phyloP scores from a whole-genome alignment of 2,113 vertebrate genomes.

The Eretmochelys imbricata region DNA sequence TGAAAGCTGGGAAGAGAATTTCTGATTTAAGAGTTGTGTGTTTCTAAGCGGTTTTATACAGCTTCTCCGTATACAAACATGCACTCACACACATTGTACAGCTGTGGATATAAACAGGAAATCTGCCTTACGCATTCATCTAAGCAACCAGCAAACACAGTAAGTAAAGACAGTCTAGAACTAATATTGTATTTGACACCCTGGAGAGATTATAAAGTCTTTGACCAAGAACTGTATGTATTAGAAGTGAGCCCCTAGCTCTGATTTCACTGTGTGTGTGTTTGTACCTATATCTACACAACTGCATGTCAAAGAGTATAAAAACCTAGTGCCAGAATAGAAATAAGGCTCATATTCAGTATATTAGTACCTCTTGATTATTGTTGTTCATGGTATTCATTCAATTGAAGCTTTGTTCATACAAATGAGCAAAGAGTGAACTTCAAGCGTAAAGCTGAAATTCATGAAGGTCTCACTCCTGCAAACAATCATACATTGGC shows the following conservation, averaged over 20 bases:
- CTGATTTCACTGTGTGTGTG: accelerated
- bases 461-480: background rate
- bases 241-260: background rate
- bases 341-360: accelerated
- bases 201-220: background rate
- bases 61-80: background rate
- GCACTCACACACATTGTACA: background rate
- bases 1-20: background rate
- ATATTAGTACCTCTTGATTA: background rate
- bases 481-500: accelerated
- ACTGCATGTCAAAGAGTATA: background rate
- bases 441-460: background rate
- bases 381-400: background rate
- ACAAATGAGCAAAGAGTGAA: background rate
- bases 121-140: background rate
- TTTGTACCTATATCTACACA: background rate
- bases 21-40: background rate
- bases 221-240: background rate
- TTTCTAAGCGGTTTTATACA: background rate
- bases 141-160: background rate
- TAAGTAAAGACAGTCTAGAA: background rate
- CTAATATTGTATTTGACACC: background rate
- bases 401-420: accelerated
- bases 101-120: background rate
- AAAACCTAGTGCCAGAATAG: background rate